These are phyloP conservation scores for Cardiocondyla obscurior DNA, from an alignment of 1,140 invertebrate species.

Conservation along the genomic window DNA sequence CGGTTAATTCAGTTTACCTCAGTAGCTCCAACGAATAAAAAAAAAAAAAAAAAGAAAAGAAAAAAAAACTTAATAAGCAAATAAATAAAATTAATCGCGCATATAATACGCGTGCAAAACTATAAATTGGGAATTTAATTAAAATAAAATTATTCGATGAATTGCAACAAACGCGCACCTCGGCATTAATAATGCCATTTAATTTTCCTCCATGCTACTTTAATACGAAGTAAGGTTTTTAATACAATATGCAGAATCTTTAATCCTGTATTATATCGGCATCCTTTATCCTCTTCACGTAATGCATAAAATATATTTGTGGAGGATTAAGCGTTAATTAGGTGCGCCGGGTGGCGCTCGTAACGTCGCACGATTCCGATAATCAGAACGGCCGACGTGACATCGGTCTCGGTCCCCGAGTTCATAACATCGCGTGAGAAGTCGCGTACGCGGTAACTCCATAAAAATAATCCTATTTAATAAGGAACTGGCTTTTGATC, in stretches of 20 bases:
- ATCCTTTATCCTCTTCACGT: background rate
- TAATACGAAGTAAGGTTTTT: background rate
- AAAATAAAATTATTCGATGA: background rate
- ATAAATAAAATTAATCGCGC: no score
- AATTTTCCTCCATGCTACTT: background rate
- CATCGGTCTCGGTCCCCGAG: conserved; percentile 13
- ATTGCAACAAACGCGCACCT: background rate
- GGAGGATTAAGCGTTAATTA: conserved; percentile 24
- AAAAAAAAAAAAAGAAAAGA: no score
- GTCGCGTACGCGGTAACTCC: conserved; percentile 8
- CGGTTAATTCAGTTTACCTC: background rate
- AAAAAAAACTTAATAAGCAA: no score
- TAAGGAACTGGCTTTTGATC: conserved; percentile 61
- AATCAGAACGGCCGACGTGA: conserved; percentile 22
- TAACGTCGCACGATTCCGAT: conserved; percentile 9
- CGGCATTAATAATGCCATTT: background rate
- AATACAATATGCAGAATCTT: background rate
- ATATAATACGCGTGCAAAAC: background rate
- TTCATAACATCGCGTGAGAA: conserved; percentile 46
- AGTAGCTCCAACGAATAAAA: background rate
- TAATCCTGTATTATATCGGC: background rate
- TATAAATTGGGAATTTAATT: background rate
- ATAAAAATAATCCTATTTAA: conserved; percentile 66
- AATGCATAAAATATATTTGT: conserved; percentile 6
- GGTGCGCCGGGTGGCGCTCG: background rate